Evolutionary conservation across 2,888 invertebrate species (phyloP), one percentile per base, ranked within the genome.

Genomic region (Agriopis aurantiaria): DNA sequence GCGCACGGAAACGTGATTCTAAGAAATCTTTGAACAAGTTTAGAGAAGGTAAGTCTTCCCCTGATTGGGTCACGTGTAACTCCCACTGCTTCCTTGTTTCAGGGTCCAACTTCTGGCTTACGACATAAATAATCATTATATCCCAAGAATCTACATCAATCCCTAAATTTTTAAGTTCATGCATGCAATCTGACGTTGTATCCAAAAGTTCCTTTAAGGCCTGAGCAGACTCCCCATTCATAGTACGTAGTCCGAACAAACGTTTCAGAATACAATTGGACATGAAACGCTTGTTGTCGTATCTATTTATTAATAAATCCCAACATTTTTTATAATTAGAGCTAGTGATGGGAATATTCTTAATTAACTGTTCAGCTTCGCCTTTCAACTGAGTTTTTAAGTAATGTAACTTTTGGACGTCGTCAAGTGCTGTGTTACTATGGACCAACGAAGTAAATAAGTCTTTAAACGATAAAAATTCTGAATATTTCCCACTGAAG

Each of bases 241-340:
- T 48, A n/a, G 12, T 48, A n/a, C 6, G 6, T n/a, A n/a, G 6
- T 48, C n/a, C 48, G 6, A n/a, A n/a, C n/a, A 48, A 48, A 12
- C 12, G 12, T 48, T 48, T 48, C n/a, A 48, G n/a, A 12, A 48
- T 48, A 48, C n/a, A n/a, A 48, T 48, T 48, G 11, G 48, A 7
- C 48, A 48, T n/a, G n/a, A 12, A 48, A 48, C 11, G 11, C 6
- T 48, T 48, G 48, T 48, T 48, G n/a, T 12, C 48, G n/a, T 48
- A 48, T n/a, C 48, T 48, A 11, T 11, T n/a, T 12, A 48, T 11
- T n/a, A 48, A 48, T n/a, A n/a, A n/a, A 7, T 48, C 12, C 12
- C 48, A 48, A 48, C 48, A 48, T n/a, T 48, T n/a, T n/a, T 12
- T n/a, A 51, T 51, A 51, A 51, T 51, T 51, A 51, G 8, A 11